These are phyloP conservation scores for Poecilia velifera DNA, from an alignment of 2,797 vertebrate genomes.

Conservation along the genomic window DNA sequence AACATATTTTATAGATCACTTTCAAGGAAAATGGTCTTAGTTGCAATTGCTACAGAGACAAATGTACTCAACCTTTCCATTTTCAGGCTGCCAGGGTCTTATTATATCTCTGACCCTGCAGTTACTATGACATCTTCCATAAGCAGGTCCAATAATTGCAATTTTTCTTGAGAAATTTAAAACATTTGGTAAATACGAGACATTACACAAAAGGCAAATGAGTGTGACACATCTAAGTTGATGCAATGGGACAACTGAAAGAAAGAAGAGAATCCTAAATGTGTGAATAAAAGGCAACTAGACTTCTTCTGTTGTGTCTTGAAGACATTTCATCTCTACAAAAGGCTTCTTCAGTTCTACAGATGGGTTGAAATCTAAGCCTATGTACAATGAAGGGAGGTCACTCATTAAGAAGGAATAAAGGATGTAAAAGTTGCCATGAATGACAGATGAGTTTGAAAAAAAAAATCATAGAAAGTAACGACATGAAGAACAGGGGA, in stretches of 20 bases:
- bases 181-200: constrained; percentile 17
- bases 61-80: neutral
- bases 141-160: constrained; percentile 14
- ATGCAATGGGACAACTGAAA: constrained; percentile 38
- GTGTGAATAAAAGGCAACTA: neutral
- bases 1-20: neutral
- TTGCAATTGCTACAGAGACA: neutral
- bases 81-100: neutral
- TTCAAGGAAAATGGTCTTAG: neutral
- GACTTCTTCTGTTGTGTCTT: neutral
- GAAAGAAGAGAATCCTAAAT: neutral
- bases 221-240: constrained; percentile 54
- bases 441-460: constrained; percentile 68
- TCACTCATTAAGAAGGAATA: constrained; percentile 42
- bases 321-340: neutral
- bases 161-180: constrained; percentile 22
- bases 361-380: neutral
- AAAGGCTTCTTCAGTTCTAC: neutral
- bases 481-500: constrained; percentile 58
- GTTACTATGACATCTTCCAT: neutral
- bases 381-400: constrained; percentile 19
- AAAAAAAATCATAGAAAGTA: constrained; percentile 32
- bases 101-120: neutral
- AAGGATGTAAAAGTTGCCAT: constrained; percentile 55
- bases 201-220: constrained; percentile 43